Conservation (phyloP, 2,888 invertebrate genomes). For the Scrobipalpa costella region DNA sequence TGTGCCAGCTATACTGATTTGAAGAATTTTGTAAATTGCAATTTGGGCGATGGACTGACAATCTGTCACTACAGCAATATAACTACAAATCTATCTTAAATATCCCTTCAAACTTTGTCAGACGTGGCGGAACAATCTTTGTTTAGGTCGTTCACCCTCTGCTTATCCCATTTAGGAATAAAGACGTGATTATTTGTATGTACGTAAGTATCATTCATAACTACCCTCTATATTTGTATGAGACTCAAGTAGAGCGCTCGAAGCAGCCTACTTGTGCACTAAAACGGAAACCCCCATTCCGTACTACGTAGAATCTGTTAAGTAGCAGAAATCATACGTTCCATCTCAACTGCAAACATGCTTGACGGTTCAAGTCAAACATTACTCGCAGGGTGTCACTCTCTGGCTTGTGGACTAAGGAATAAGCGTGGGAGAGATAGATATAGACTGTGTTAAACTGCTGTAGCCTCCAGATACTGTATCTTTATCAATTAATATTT, state of each 20-base stretch:
- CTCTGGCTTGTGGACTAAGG: constrained; percentile 36
- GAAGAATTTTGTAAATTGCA: too few species aligned
- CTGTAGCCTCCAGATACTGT: background rate
- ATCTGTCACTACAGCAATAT: too few species aligned
- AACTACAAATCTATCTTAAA: too few species aligned
- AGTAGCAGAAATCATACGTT: constrained; percentile 44
- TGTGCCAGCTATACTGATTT: too few species aligned
- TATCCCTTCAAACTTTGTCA: too few species aligned
- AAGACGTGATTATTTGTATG: too few species aligned
- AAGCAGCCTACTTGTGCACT: constrained; percentile 9
- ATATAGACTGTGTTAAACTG: background rate
- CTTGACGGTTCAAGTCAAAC: constrained; percentile 55
- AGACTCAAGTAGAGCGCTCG: background rate
- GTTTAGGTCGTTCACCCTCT: too few species aligned
- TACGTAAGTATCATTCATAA: too few species aligned
- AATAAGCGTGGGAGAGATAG: constrained; percentile 23
- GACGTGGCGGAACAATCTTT: too few species aligned
- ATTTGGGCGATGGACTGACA: too few species aligned
- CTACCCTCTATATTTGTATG: background rate
- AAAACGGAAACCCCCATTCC: constrained; percentile 15
- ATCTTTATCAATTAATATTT: too few species aligned
- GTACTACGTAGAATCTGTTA: constrained; percentile 6
- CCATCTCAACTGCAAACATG: constrained; percentile 57
- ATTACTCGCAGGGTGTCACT: constrained; percentile 54
- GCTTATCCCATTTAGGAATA: too few species aligned